Percentiles rank a stretch among this genome's conserved stretches.
Evolutionary conservation across 1,140 invertebrate species (phyloP).

Genomic region (Scaptomyza pallida): DNA sequence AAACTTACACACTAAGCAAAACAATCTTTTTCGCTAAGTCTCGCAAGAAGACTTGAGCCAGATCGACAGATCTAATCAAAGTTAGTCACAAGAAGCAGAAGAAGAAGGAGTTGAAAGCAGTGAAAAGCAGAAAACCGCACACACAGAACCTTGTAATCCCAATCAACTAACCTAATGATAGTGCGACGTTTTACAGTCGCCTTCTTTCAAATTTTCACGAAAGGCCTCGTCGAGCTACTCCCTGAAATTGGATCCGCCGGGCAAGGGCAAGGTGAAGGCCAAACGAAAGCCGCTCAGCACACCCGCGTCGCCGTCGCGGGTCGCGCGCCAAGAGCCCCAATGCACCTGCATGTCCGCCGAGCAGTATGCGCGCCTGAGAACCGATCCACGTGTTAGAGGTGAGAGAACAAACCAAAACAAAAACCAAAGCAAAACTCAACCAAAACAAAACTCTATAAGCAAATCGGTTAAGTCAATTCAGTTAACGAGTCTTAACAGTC

Average conservation of each 20-base stretch:
- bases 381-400: slow-evolving; percentile 93
- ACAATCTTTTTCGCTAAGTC: slow-evolving; percentile 35
- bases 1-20: slow-evolving; percentile 39
- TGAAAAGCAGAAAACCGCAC: slow-evolving; percentile 74
- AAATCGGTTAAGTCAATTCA: slow-evolving; percentile 19
- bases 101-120: slow-evolving; percentile 51
- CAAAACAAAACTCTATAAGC: slow-evolving; percentile 10
- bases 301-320: slow-evolving; percentile 94
- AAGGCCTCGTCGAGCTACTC: slow-evolving; percentile 98
- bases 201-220: slow-evolving; percentile 97
- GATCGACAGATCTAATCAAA: slow-evolving; percentile 7
- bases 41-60: slow-evolving; percentile 22
- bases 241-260: slow-evolving; percentile 94
- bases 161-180: slow-evolving; percentile 85
- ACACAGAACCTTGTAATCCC: slow-evolving; percentile 84
- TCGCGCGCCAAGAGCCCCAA: slow-evolving; percentile 91
- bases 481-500: background rate
- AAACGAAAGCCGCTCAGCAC: slow-evolving; percentile 96
- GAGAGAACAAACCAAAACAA: slow-evolving; percentile 62
- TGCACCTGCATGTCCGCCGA: slow-evolving; percentile 98
- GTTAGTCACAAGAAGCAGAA: slow-evolving; percentile 22
- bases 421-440: slow-evolving; percentile 20
- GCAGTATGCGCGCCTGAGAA: slow-evolving; percentile 93
- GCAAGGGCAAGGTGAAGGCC: slow-evolving; percentile 92
- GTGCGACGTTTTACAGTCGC: slow-evolving; percentile 93